Base-by-base conservation (phyloP, 2,888 invertebrate species). In the Nemoura dubitans region DNA sequence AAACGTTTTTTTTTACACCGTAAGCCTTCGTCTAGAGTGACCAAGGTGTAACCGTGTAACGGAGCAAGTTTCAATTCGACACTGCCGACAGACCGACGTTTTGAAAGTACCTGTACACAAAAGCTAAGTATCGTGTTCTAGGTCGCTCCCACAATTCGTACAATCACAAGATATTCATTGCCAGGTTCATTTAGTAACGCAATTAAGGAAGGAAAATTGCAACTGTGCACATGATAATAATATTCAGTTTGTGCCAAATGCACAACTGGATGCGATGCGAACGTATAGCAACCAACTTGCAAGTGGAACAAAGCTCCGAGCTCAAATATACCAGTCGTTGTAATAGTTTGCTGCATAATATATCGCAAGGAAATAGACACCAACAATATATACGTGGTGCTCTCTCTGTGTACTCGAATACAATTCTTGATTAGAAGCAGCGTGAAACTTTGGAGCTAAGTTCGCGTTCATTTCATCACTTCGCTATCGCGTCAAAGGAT, bases 151-250 rank as follows among this genome's bases (percentile, higher is more conserved):
- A 10, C 21, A 59, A 59, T 59, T 59, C 21, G 59, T 21, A 59
- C 59, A 59, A 59, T 16, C 59, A 14, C 36, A 36, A 43, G 83
- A 83, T 83, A 83, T 83, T 83, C 83, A 43, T 83, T 36, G 83
- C 42, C 36, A 43, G 83, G 83, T 43, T 83, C 83, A 83, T 43
- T 42, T 42, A 2, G 83, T 83, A 83, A 83, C 83, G 21, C 42
- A 83, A 83, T 83, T 43, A 83, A 5, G 42, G 59, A 26, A 14
- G n/a, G 2, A 83, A 21, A 42, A 83, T 83, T 83, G 83, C 83
- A 26, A 42, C 43, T 36, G 0, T 42, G 42, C 30, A 42, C 2
- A 59, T 59, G 59, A 26, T 83, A 83, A 78, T 78, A 78, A 78
- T 78, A 78, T 78, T 78, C 78, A 26, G 78, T 27, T 59, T 59